These are phyloP conservation scores for Tenualosa ilisha DNA, from an alignment of 2,797 vertebrate species.

Conservation along the genomic window DNA sequence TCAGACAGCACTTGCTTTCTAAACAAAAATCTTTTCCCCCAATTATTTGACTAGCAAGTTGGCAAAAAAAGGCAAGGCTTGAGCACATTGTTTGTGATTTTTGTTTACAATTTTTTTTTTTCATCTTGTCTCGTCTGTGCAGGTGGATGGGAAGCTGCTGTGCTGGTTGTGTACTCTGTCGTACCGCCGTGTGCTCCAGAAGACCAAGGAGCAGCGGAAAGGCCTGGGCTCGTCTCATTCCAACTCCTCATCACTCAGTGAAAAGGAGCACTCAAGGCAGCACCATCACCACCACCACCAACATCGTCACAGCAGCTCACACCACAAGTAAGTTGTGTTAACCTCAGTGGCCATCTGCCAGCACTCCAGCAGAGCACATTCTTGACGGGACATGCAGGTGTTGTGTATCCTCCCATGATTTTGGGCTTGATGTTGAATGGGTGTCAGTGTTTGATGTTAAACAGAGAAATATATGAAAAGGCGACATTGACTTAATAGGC, in stretches of 20 bases:
- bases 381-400: not conserved
- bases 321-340: slow-evolving; percentile 86
- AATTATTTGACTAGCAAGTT: not conserved
- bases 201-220: slow-evolving; percentile 98
- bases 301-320: slow-evolving; percentile 85
- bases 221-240: slow-evolving; percentile 91
- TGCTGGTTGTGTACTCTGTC: slow-evolving; percentile 98
- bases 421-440: not conserved
- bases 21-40: not conserved
- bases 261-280: slow-evolving; percentile 94
- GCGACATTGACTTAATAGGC: not conserved
- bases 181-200: slow-evolving; percentile 97
- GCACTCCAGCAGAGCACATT: not conserved
- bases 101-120: not conserved
- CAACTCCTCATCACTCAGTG: slow-evolving; percentile 91
- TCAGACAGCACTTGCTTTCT: too few species aligned
- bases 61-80: not conserved
- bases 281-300: slow-evolving; percentile 89
- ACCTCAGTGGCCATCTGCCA: not conserved
- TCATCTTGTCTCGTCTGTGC: slow-evolving; percentile 31
- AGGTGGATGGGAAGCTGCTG: slow-evolving; percentile 97
- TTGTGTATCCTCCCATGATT: not conserved
- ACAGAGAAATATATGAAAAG: not conserved
- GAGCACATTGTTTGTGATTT: not conserved
- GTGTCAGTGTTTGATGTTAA: not conserved